Conservation (phyloP, 2,888 invertebrate genomes). For the Mythimna impura region DNA sequence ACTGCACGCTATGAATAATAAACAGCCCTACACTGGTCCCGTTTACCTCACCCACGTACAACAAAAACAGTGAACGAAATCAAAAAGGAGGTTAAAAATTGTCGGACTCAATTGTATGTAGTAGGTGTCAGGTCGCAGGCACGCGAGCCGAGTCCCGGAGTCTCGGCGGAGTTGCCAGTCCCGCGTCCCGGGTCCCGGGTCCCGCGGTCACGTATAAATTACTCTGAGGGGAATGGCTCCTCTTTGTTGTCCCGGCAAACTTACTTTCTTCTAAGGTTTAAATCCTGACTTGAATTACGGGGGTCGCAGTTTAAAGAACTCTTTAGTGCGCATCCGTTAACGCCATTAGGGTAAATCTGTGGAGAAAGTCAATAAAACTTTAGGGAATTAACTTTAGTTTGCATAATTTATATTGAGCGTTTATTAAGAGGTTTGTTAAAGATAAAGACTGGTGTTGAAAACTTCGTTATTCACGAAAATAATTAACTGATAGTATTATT, state of each 20-base stretch:
- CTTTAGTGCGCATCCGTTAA: slow-evolving; percentile 75
- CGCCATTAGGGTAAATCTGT: slow-evolving; percentile 70
- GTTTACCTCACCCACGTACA: slow-evolving; percentile 47
- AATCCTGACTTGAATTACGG: slow-evolving; percentile 88
- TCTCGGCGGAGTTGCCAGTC: slow-evolving; percentile 76
- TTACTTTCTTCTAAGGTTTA: slow-evolving; percentile 86
- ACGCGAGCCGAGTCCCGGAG: slow-evolving; percentile 74
- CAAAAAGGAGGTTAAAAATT: slow-evolving; percentile 74
- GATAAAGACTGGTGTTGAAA: slow-evolving; percentile 14
- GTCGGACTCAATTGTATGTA: slow-evolving; percentile 73
- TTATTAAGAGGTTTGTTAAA: slow-evolving; percentile 49
- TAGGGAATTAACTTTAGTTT: slow-evolving; percentile 69
- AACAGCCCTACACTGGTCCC: slow-evolving; percentile 11
- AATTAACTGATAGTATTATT: neutral
- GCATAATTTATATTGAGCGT: slow-evolving; percentile 58
- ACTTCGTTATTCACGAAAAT: neutral
- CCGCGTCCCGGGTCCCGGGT: slow-evolving; percentile 56
- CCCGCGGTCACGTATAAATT: slow-evolving; percentile 89
- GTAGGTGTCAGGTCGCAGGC: slow-evolving; percentile 73
- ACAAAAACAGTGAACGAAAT: slow-evolving; percentile 64
- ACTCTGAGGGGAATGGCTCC: slow-evolving; percentile 82
- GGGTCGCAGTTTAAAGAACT: slow-evolving; percentile 81
- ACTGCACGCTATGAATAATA: slow-evolving; percentile 15
- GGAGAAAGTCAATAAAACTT: slow-evolving; percentile 72
- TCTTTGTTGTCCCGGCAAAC: slow-evolving; percentile 87